These are phyloP conservation scores for Ctenodactylus gundi DNA, from an alignment of 2,113 vertebrate genomes.

Conservation along the genomic window DNA sequence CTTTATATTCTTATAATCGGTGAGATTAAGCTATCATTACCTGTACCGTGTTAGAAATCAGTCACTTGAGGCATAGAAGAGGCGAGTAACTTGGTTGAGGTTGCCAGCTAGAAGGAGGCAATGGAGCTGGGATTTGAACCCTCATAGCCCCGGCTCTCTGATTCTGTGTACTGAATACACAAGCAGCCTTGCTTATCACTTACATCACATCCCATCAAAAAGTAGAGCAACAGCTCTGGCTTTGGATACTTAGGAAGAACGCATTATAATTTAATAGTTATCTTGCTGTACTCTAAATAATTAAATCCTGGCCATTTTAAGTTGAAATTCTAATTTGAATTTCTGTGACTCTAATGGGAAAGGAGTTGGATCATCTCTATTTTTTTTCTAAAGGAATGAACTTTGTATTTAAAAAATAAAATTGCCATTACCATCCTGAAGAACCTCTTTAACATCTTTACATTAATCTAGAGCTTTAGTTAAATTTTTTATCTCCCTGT, in stretches of 20 bases:
- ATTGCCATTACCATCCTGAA: constrained; percentile 25
- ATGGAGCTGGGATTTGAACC: constrained; percentile 13
- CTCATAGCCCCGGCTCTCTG: background rate
- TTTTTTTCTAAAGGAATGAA: constrained; percentile 59
- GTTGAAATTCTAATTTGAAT: constrained; percentile 65
- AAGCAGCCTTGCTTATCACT: background rate
- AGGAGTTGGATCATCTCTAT: constrained; percentile 49
- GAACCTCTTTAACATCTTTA: constrained; percentile 47
- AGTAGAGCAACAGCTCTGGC: constrained; percentile 42
- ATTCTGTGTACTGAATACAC: background rate
- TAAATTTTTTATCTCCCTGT: constrained; percentile 56
- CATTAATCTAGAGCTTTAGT: constrained; percentile 55
- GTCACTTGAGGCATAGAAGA: background rate
- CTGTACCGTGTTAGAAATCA: background rate
- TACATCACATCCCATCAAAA: constrained; percentile 15
- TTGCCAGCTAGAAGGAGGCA: background rate
- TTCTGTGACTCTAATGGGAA: constrained; percentile 63
- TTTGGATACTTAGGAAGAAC: constrained; percentile 40
- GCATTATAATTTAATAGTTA: constrained; percentile 62
- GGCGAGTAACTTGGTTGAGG: background rate
- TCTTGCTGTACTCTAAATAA: constrained; percentile 64
- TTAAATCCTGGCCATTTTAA: constrained; percentile 65
- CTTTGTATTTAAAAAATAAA: background rate
- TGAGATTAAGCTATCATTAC: background rate
- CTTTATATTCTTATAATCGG: too few relatives aligned